Conservation (phyloP, 2,113 vertebrate genomes). For the Meleagris gallopavo region DNA sequence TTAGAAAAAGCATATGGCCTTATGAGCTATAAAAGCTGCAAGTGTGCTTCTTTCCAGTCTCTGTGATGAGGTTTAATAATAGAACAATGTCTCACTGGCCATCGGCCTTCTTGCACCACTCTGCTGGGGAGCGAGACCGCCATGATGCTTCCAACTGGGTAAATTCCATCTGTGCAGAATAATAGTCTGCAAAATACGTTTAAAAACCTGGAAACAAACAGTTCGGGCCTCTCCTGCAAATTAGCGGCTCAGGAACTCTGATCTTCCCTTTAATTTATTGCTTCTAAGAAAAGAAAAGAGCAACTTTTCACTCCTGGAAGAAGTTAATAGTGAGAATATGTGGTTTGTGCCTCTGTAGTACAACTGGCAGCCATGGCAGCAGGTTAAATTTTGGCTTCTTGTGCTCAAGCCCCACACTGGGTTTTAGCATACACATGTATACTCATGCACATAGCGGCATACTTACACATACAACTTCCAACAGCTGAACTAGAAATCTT, state of each 20-base stretch:
- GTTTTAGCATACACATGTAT: neutral
- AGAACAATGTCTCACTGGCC: neutral
- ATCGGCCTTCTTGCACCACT: neutral
- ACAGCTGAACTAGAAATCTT: neutral
- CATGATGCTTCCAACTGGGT: neutral
- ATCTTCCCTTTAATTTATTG: neutral
- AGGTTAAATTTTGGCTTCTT: neutral
- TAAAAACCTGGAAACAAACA: neutral
- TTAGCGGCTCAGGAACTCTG: neutral
- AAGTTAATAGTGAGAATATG: neutral
- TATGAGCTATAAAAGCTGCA: neutral
- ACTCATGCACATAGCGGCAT: neutral
- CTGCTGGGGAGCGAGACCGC: neutral
- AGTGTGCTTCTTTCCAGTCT: neutral
- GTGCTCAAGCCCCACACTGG: neutral
- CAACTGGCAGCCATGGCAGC: neutral
- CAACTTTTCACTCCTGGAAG: neutral
- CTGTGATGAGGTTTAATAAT: conserved; percentile 3
- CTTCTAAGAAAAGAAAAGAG: neutral
- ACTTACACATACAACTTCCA: neutral
- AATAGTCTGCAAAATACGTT: conserved; percentile 37
- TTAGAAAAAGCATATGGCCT: conserved; percentile 39
- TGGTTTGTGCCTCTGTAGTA: neutral
- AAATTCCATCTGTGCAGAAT: neutral
- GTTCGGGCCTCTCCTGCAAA: conserved; percentile 21